These are phyloP conservation scores for Anomalospiza imberbis DNA, from an alignment of 2,797 vertebrate species.

Conservation along the genomic window DNA sequence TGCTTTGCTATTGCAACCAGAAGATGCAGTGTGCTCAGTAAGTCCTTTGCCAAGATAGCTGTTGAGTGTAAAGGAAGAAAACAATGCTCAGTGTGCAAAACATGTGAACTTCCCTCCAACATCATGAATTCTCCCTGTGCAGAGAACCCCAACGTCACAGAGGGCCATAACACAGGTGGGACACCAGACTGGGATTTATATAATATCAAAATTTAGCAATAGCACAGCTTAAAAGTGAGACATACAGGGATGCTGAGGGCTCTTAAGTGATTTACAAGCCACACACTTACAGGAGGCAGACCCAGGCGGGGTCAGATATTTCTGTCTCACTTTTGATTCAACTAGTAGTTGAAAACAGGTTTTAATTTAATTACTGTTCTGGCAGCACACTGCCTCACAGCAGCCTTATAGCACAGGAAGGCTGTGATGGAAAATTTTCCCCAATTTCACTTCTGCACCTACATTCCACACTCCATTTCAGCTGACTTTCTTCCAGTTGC, in stretches of 20 bases:
- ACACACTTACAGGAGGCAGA: neutral
- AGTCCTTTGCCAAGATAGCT: slow-evolving; percentile 90
- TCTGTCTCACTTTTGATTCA: neutral
- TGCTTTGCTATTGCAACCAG: slow-evolving; percentile 86
- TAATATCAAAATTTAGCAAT: neutral
- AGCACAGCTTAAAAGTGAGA: neutral
- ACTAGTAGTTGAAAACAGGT: neutral
- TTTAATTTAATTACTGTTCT: neutral
- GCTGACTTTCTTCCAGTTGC: slow-evolving; percentile 65
- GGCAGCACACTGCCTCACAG: neutral
- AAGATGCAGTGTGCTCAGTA: slow-evolving; percentile 89
- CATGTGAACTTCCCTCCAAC: neutral
- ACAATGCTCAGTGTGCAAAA: neutral
- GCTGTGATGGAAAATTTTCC: neutral
- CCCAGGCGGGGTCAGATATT: neutral
- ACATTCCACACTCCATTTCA: slow-evolving; percentile 87
- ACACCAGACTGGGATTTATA: neutral
- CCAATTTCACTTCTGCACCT: slow-evolving; percentile 58
- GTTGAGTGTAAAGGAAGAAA: neutral
- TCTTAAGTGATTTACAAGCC: neutral
- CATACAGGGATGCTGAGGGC: neutral
- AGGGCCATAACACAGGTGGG: neutral
- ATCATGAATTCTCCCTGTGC: neutral
- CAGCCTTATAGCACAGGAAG: neutral
- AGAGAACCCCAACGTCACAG: neutral